Conservation (phyloP, 2,797 vertebrate genomes). For the Graptemys geographica region DNA sequence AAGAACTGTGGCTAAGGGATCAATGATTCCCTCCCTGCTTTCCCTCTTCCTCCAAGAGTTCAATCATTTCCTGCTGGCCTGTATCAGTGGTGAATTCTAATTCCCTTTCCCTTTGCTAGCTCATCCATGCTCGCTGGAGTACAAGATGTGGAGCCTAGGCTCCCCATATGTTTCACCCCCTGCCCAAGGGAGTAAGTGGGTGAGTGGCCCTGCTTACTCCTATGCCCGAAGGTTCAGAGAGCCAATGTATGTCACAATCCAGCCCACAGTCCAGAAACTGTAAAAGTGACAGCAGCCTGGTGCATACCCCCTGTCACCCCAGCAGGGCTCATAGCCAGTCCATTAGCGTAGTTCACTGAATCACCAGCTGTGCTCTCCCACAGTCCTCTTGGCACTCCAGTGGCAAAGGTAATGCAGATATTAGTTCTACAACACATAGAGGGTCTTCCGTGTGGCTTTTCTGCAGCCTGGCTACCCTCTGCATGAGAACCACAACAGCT, state of each 20-base stretch:
- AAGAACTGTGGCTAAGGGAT: neutral
- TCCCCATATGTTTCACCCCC: neutral
- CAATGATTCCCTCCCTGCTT: neutral
- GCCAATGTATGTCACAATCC: too few species aligned
- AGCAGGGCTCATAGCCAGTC: rapidly evolving
- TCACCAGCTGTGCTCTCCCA: neutral
- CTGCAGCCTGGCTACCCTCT: neutral
- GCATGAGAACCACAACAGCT: neutral
- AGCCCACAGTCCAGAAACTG: too few species aligned
- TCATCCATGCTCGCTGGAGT: neutral
- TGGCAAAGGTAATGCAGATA: neutral
- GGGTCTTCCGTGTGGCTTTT: neutral
- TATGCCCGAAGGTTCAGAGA: neutral
- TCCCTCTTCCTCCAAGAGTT: neutral
- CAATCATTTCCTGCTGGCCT: neutral
- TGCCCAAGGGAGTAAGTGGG: neutral
- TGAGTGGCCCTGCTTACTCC: neutral
- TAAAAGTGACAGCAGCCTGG: too few species aligned
- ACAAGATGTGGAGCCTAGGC: neutral
- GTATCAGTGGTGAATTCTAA: neutral
- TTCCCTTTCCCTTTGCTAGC: neutral
- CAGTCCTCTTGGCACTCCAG: rapidly evolving
- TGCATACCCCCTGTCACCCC: too few species aligned
- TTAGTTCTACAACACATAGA: neutral
- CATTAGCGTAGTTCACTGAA: neutral